Base-by-base conservation (phyloP, 2,888 invertebrate genomes). In the Caenorhabditis sp. region DNA sequence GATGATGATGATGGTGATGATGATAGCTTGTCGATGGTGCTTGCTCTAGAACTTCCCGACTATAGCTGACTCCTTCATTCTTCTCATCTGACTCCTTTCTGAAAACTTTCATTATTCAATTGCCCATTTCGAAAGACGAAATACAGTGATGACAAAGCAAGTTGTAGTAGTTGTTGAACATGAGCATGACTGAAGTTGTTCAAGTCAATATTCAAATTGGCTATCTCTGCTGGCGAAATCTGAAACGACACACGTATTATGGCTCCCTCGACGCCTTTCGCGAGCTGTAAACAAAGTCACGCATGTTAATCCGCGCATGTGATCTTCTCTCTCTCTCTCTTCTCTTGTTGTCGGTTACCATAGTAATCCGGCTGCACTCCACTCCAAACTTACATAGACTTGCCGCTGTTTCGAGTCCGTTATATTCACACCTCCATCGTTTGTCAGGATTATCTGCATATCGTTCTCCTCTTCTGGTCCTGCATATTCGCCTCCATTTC, bases 351-450 rank as follows among this genome's bases (percentile, higher is more conserved):
- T 35, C 22, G 26, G 61, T 61, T 44, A 13, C 44, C 26, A 44
- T 40, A 24, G 26, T 9, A 24, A 44, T n/a, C n/a, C 28, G 1
- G 9, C 26, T 35, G 5, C 15, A 15, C 20, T n/a, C 18, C 8
- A 8, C 15, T 4, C 6, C 3, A 47, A 60, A 72, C 80, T 70
- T 24, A 86, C 87, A 61, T 83, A 87, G 28, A 82, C 78, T 2
- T 74, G 72, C 28, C 80, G 85, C 9, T 85, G 79, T 9, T 72
- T 69, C 9, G 81, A 60, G 51, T 83, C 82, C 0, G 83, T 83
- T 9, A 88, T 77, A 28, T 84, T 85, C 20, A 88, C 64, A 9
- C 85, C 81, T 11, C 87, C 87, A 22, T 88, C 86, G 26, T 76
- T 71, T 5, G 82, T 83, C 11, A 88, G 67, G 22, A 84, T 71